A percentile compares a stretch with the other conserved stretches of the same genome.
Evolutionary conservation across 2,888 invertebrate species (phyloP).

Genomic region (Hypomecis punctinalis): DNA sequence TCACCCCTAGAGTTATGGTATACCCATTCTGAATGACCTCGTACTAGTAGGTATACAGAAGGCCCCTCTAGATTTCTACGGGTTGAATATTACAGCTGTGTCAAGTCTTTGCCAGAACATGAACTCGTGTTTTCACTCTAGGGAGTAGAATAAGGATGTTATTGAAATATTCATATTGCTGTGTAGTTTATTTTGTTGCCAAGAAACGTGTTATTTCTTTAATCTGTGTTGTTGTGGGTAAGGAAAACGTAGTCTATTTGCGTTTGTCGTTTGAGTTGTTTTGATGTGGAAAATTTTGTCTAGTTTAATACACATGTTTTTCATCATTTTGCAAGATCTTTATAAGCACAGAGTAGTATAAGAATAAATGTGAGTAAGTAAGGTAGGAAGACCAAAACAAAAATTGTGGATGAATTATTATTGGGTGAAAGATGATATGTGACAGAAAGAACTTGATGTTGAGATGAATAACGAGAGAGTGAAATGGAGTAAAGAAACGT

Average conservation of each 20-base stretch:
- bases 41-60: too few species aligned
- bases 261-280: neutral
- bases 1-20: too few species aligned
- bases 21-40: too few species aligned
- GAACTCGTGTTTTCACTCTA: conserved; percentile 23
- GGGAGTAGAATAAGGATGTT: conserved; percentile 36
- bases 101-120: conserved; percentile 28
- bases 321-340: neutral
- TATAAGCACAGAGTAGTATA: too few species aligned
- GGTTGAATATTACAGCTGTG: conserved; percentile 32
- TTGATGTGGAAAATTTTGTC: conserved; percentile 6
- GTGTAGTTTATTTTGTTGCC: neutral
- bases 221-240: neutral
- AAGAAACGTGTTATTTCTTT: neutral
- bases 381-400: too few species aligned
- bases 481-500: too few species aligned
- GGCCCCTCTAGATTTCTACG: neutral
- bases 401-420: too few species aligned
- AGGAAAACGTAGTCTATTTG: neutral
- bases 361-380: too few species aligned
- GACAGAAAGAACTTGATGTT: too few species aligned
- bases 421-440: too few species aligned
- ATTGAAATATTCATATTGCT: conserved; percentile 35
- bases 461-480: too few species aligned
- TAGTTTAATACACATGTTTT: neutral